These are phyloP conservation scores for Cheirogaleus medius DNA, from an alignment of 2,113 vertebrate species.

Conservation along the genomic window DNA sequence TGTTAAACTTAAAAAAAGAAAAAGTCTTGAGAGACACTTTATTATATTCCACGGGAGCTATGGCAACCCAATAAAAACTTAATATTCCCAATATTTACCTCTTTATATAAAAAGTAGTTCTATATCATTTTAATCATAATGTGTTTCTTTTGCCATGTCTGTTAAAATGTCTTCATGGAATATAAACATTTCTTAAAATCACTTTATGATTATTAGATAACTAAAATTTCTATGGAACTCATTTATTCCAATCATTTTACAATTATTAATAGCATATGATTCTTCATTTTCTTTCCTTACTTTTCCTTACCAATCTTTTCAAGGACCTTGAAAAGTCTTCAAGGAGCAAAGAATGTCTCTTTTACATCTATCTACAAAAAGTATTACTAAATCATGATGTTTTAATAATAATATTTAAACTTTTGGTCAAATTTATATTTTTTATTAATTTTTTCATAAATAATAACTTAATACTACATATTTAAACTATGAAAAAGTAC, in stretches of 20 bases:
- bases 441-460: background rate
- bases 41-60: background rate
- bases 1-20: constrained; percentile 1
- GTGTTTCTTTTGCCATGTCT: background rate
- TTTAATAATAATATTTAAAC: background rate
- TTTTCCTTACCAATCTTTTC: background rate
- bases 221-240: background rate
- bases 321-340: background rate
- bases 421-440: background rate
- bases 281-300: background rate
- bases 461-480: background rate
- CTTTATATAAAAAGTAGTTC: background rate
- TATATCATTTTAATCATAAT: background rate
- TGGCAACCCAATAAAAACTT: background rate
- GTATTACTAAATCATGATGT: background rate
- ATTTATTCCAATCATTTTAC: background rate
- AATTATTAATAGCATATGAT: background rate
- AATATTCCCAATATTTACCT: background rate
- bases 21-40: background rate
- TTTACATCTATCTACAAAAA: background rate
- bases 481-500: background rate
- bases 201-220: background rate
- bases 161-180: background rate
- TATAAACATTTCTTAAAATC: background rate
- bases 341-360: background rate